These are phyloP conservation scores for Micrasema longulum DNA, from an alignment of 1,140 invertebrate genomes.

Conservation along the genomic window DNA sequence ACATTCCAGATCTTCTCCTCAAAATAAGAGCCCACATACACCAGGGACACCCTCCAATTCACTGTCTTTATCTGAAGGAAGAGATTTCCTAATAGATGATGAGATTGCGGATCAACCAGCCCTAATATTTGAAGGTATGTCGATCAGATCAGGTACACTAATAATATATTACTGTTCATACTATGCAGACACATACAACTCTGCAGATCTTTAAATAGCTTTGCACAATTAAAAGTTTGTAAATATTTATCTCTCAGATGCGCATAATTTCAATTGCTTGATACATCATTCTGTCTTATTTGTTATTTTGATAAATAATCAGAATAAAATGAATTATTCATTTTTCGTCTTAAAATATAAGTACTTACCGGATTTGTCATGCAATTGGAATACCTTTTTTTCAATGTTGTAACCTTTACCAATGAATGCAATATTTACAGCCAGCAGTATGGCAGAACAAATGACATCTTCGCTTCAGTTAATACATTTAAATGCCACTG, in stretches of 20 bases:
- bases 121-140: constrained; percentile 79
- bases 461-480: constrained; percentile 52
- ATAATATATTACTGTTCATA: constrained; percentile 32
- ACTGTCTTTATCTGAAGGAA: constrained; percentile 77
- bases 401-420: constrained; percentile 15
- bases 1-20: constrained; percentile 47
- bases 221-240: too few species aligned
- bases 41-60: constrained; percentile 84
- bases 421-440: constrained; percentile 34
- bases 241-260: too few species aligned
- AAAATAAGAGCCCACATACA: constrained; percentile 70
- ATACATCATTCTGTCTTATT: too few species aligned
- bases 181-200: constrained; percentile 7
- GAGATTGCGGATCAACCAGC: constrained; percentile 92
- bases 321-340: too few species aligned
- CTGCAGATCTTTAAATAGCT: not conserved
- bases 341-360: too few species aligned
- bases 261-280: too few species aligned
- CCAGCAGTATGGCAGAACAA: constrained; percentile 50
- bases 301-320: too few species aligned
- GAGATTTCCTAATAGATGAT: constrained; percentile 86
- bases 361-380: too few species aligned
- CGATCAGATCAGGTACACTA: too few species aligned
- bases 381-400: too few species aligned
- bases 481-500: constrained; percentile 46